Conservation (phyloP, 2,113 vertebrate species). For the Oxygymnocypris stewartii region DNA sequence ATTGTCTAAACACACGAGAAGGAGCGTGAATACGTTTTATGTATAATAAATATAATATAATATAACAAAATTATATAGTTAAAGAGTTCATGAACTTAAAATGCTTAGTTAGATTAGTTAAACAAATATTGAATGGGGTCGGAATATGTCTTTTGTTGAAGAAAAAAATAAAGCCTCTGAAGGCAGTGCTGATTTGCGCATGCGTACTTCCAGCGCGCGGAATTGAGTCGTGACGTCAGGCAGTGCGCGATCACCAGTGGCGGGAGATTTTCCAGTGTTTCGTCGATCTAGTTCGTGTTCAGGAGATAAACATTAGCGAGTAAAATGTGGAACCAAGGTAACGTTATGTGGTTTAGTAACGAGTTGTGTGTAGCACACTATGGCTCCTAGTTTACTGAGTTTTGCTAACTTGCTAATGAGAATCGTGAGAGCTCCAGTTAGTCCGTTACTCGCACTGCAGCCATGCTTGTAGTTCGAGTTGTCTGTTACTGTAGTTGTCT, state of each 20-base stretch:
- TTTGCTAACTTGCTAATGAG: neutral
- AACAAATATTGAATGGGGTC: neutral
- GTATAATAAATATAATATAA: no score
- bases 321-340: slow-evolving; percentile 59
- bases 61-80: neutral
- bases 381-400: neutral
- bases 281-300: neutral
- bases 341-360: neutral
- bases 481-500: no score
- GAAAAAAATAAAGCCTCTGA: neutral
- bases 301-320: neutral
- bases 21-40: neutral
- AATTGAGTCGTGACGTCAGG: neutral
- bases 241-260: neutral
- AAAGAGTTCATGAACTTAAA: neutral
- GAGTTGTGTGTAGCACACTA: no score
- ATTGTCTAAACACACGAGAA: neutral
- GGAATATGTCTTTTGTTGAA: neutral
- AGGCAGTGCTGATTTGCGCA: neutral
- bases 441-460: neutral
- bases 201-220: slow-evolving; percentile 1
- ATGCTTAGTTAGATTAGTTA: no score
- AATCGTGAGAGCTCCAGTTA: neutral
- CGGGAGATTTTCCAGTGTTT: slow-evolving; percentile 3
- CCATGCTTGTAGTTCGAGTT: no score